These are phyloP conservation scores for Thunnus albacares DNA, from an alignment of 2,797 vertebrate genomes.

Conservation along the genomic window DNA sequence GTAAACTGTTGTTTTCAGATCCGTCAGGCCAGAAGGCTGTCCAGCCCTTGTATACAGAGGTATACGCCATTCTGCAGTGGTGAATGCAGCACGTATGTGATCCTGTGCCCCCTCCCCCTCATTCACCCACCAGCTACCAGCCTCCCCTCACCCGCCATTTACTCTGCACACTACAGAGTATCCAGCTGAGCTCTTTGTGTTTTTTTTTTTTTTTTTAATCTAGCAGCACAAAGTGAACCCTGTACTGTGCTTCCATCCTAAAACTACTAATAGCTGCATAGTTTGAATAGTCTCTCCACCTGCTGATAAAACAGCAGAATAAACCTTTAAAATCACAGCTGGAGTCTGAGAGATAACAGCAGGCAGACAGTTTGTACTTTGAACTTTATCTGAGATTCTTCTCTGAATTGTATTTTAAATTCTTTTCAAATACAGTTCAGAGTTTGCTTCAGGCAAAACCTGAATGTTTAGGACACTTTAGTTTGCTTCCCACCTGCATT, in stretches of 20 bases:
- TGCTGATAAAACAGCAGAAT: not conserved
- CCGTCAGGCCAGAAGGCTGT: constrained; percentile 96
- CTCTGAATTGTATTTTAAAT: too few species aligned
- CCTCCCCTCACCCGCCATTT: constrained; percentile 7
- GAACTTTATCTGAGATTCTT: too few species aligned
- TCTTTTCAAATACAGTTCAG: not conserved
- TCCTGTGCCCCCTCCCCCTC: constrained; percentile 71
- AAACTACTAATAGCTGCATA: not conserved
- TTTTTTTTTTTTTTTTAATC: not conserved
- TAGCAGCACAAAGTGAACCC: not conserved
- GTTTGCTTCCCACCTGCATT: not conserved
- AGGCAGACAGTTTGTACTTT: not conserved
- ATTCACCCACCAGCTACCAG: constrained; percentile 20
- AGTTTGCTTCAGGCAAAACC: not conserved
- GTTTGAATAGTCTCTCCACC: not conserved
- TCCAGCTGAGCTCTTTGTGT: not conserved
- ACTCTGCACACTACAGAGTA: constrained; percentile 21
- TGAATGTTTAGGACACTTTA: not conserved
- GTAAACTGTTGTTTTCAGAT: constrained; percentile 93
- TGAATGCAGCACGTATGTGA: constrained; percentile 95
- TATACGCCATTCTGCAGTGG: constrained; percentile 92
- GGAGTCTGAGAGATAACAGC: not conserved
- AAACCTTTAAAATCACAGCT: not conserved
- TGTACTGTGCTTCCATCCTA: not conserved
- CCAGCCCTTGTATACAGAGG: constrained; percentile 98